These are phyloP conservation scores for Lethrus apterus DNA, from an alignment of 1,140 invertebrate genomes.

Conservation along the genomic window DNA sequence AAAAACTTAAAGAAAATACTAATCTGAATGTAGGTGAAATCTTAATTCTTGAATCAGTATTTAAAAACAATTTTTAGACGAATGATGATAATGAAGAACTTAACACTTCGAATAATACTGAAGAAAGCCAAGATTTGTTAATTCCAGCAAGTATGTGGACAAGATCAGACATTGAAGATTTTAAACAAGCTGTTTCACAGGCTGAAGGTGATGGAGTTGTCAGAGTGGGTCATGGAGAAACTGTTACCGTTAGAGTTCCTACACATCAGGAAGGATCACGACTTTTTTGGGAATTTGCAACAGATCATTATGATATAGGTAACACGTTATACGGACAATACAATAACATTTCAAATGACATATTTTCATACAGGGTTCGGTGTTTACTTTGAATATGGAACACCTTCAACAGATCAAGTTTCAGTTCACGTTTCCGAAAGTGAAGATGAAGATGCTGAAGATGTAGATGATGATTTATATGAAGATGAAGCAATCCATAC, in stretches of 20 bases:
- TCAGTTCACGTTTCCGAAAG: slow-evolving; percentile 86
- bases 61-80: slow-evolving; percentile 5
- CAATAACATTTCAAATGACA: slow-evolving; percentile 4
- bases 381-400: slow-evolving; percentile 96
- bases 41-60: neutral
- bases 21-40: slow-evolving; percentile 28
- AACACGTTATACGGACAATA: slow-evolving; percentile 14
- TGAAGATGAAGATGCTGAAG: slow-evolving; percentile 83
- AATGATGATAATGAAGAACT: slow-evolving; percentile 26
- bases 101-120: slow-evolving; percentile 33
- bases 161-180: slow-evolving; percentile 78
- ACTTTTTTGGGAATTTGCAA: slow-evolving; percentile 99
- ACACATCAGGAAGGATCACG: slow-evolving; percentile 90
- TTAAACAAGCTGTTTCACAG: slow-evolving; percentile 80
- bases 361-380: slow-evolving; percentile 73
- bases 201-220: slow-evolving; percentile 93
- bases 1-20: slow-evolving; percentile 36
- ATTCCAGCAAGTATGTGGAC: slow-evolving; percentile 94
- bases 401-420: slow-evolving; percentile 74
- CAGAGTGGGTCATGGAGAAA: slow-evolving; percentile 94
- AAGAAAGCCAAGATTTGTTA: slow-evolving; percentile 46
- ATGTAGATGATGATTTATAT: slow-evolving; percentile 63
- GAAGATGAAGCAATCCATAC: slow-evolving; percentile 45
- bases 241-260: slow-evolving; percentile 93
- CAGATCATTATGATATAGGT: slow-evolving; percentile 93